Percentiles rank a stretch among this genome's conserved stretches.
Conservation (phyloP, 2,888 invertebrate species). For the Polymixis lichenea region DNA sequence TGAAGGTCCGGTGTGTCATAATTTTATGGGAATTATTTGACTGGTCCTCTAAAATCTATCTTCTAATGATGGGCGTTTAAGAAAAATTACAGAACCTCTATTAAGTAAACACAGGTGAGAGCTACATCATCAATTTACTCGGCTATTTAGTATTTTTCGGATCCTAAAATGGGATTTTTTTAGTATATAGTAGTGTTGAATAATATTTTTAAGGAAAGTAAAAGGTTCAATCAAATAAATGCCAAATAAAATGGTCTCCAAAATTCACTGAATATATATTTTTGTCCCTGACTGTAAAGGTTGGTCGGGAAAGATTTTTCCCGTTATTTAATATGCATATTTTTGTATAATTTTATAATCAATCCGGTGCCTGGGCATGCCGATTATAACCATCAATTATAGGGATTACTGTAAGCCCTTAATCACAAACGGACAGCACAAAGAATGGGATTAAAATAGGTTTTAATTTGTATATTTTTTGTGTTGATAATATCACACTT, state of each 20-base stretch:
- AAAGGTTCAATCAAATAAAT: too few species aligned
- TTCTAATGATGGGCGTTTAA: neutral
- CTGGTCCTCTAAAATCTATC: neutral
- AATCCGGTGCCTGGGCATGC: conserved; percentile 55
- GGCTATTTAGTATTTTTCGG: too few species aligned
- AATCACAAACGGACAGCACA: conserved; percentile 49
- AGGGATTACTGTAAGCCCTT: conserved; percentile 58
- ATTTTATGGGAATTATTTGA: neutral
- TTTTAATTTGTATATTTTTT: conserved; percentile 45
- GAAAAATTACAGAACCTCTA: neutral
- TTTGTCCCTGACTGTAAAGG: conserved; percentile 18
- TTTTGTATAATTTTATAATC: conserved; percentile 68
- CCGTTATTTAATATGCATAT: conserved; percentile 68
- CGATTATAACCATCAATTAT: conserved; percentile 63
- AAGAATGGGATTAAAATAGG: conserved; percentile 49
- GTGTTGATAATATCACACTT: conserved; percentile 5
- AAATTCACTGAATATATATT: neutral
- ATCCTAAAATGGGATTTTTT: too few species aligned
- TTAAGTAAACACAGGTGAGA: neutral
- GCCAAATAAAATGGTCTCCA: neutral
- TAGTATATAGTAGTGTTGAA: too few species aligned
- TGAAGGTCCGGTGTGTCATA: neutral
- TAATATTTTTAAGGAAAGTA: too few species aligned
- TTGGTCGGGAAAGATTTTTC: conserved; percentile 58
- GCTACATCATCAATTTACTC: neutral